phyloP scores from a whole-genome alignment of 92 coral and sea anemone genomes.

The Porites evermanni region DNA sequence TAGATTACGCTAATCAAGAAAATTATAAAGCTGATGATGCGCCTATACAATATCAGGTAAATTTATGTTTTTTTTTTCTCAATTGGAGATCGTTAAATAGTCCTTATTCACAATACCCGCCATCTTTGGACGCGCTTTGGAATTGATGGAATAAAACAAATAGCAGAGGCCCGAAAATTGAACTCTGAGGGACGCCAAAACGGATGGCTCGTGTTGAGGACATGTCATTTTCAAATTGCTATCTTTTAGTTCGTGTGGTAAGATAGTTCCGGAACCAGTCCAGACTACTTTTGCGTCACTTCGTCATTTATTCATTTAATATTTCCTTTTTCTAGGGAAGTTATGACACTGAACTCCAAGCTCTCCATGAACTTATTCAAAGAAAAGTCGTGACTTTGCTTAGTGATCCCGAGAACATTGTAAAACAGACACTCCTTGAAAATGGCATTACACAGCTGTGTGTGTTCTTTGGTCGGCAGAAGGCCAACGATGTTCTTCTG shows the following conservation, averaged over 20 bases:
- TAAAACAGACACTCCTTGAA: constrained; percentile 93
- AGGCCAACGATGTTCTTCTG: constrained; percentile 93
- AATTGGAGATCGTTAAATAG: too few relatives aligned
- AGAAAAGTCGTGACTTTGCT: constrained; percentile 95
- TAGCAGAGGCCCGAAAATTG: too few relatives aligned
- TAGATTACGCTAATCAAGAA: constrained; percentile 80
- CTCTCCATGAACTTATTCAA: constrained; percentile 93
- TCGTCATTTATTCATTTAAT: too few relatives aligned
- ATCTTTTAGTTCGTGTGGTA: too few relatives aligned
- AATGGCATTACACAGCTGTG: constrained; percentile 96
- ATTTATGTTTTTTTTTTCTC: background rate
- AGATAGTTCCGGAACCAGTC: too few relatives aligned
- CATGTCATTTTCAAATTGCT: too few relatives aligned
- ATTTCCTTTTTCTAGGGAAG: constrained; percentile 75
- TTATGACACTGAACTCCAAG: constrained; percentile 95
- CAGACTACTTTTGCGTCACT: too few relatives aligned
- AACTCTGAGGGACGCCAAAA: too few relatives aligned
- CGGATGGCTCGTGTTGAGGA: too few relatives aligned
- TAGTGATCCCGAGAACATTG: constrained; percentile 95
- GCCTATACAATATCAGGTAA: constrained; percentile 93
- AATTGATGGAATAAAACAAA: too few relatives aligned
- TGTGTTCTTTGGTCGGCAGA: constrained; percentile 98
- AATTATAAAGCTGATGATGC: constrained; percentile 76
- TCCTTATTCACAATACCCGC: too few relatives aligned
- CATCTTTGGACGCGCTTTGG: too few relatives aligned